These are phyloP conservation scores for Borostomias antarcticus DNA, from an alignment of 2,797 vertebrate genomes.

Conservation along the genomic window DNA sequence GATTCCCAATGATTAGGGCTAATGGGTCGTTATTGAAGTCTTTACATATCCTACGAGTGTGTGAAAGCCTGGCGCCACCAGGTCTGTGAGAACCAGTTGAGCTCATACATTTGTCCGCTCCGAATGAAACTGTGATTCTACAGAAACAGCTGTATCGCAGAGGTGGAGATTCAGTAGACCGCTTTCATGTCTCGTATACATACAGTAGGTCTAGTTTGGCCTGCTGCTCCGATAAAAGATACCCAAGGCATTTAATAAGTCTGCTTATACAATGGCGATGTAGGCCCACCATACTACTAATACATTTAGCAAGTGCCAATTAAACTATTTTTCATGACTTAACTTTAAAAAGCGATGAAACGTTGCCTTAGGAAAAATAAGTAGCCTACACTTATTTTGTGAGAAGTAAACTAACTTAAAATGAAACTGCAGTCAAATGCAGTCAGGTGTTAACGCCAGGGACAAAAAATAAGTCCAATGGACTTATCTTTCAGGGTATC, in stretches of 20 bases:
- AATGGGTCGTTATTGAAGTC: constrained; percentile 81
- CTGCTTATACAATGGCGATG: neutral
- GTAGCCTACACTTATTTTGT: too few species aligned
- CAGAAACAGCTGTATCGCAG: constrained; percentile 43
- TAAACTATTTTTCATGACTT: too few species aligned
- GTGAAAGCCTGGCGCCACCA: constrained; percentile 78
- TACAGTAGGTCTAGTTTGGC: constrained; percentile 16
- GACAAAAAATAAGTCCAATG: too few species aligned
- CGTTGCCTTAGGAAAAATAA: too few species aligned
- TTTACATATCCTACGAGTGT: constrained; percentile 80
- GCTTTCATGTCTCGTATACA: constrained; percentile 26
- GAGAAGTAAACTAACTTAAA: too few species aligned
- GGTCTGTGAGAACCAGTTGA: constrained; percentile 73
- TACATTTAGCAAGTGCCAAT: too few species aligned
- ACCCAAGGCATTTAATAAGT: neutral
- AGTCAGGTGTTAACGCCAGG: too few species aligned
- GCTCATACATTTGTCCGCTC: constrained; percentile 66
- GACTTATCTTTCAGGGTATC: too few species aligned
- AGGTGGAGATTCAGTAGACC: constrained; percentile 25
- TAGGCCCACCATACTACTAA: too few species aligned
- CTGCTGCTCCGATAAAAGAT: neutral
- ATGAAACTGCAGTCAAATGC: too few species aligned
- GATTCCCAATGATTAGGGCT: constrained; percentile 77
- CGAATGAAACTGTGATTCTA: constrained; percentile 40
- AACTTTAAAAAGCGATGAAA: too few species aligned